Base-by-base conservation (phyloP, 2,113 vertebrate species). In the Fukomys damarensis region DNA sequence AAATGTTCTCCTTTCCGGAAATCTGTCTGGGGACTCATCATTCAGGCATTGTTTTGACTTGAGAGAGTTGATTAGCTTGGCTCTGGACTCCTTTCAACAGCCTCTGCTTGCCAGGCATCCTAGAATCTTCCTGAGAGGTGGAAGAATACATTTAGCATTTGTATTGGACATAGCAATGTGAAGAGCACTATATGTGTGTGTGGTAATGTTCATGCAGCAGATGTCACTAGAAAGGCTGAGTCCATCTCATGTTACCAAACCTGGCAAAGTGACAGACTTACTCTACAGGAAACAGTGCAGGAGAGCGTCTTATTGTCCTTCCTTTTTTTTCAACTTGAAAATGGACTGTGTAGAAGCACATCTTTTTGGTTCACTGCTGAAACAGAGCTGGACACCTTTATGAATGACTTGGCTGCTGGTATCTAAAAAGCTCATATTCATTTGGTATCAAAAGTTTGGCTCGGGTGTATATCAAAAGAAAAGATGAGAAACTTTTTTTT, bases 21-120 rank as follows among this genome's bases (percentile, higher is more conserved):
- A 74, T 87, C 87, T 86, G 91, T 82, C 77, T 72, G 77, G 84
- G 76, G 90, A 92, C 77, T 79, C 88, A 95, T 92, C 86, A 17
- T 63, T 79, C 77, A 80, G 56, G 66, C 84, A 58, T 35, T 93
- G 85, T 95, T 96, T 94, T 89, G 93, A 95, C 80, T 95, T 94
- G 79, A 46, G 61, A 86, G 43, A 81, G 84, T 59, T 93, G 95
- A 93, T 89, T 68, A 96, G 41, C 19, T 93, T 11, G 35, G 54
- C 49, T 72, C 88, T 96, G 93, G 77, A 86, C 24, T 96, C 72
- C 8, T 58, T 76, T 95, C 86, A 96, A 79, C 83, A 95, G 66
- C 35, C 43, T 90, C 46, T 43, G 92, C 63, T 94, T 91, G 79
- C 83, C 52, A 87, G 54, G 41, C 12, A 32, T 85, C 58, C 76